Percentiles rank a stretch among this genome's conserved stretches.
These are phyloP conservation scores for Temnothorax nylanderi DNA, from an alignment of 1,140 invertebrate species.

Conservation along the genomic window DNA sequence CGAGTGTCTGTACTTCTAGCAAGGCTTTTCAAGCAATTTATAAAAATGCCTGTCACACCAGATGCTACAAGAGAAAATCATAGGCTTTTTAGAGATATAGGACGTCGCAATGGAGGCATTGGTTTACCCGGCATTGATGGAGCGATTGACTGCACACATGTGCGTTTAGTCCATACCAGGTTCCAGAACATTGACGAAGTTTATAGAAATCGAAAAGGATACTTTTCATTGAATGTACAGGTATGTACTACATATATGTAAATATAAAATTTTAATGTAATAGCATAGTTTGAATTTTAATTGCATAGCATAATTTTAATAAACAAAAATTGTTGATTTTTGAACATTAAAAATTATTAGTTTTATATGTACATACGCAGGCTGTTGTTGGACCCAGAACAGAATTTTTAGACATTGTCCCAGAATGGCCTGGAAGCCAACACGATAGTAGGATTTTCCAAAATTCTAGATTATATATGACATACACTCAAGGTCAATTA, in stretches of 20 bases:
- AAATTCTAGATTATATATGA: conserved; percentile 62
- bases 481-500: conserved; percentile 46
- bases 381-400: neutral
- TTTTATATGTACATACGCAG: neutral
- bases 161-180: neutral
- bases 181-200: neutral
- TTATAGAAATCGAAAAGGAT: conserved; percentile 9
- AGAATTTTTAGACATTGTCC: conserved; percentile 51
- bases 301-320: no score
- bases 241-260: neutral
- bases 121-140: neutral
- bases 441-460: conserved; percentile 72
- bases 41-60: neutral
- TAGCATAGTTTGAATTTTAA: neutral
- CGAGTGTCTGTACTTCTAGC: conserved; percentile 8
- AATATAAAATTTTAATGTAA: neutral
- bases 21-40: neutral
- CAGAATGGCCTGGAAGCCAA: conserved; percentile 68
- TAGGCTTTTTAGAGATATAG: neutral
- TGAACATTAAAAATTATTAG: neutral
- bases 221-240: conserved; percentile 1
- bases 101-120: neutral
- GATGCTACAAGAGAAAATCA: neutral
- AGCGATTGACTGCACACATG: neutral
- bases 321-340: no score